Conservation (phyloP, 2,113 vertebrate genomes). For the Uria aalge region DNA sequence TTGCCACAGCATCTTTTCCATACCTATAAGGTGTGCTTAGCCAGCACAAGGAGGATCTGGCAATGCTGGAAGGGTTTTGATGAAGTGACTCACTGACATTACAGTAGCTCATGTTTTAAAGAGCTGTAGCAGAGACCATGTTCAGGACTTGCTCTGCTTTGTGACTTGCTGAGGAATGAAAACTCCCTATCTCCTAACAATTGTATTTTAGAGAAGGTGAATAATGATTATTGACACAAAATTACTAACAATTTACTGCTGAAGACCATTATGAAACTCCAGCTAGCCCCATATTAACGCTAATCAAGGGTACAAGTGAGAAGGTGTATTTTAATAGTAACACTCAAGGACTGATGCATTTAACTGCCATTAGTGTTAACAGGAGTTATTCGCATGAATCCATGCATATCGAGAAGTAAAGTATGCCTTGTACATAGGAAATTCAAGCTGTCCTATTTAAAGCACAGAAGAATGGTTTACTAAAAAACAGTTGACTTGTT, state of each 20-base stretch:
- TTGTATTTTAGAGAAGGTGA: conserved; percentile 33
- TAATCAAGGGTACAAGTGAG: conserved; percentile 20
- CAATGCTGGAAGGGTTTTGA: background rate
- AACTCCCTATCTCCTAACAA: background rate
- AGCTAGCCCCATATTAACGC: background rate
- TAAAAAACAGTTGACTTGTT: background rate
- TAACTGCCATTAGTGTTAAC: conserved; percentile 50
- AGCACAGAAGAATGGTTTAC: background rate
- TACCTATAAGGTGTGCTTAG: background rate
- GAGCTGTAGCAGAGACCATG: background rate
- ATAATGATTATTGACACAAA: conserved; percentile 52
- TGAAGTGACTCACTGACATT: background rate
- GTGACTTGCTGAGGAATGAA: background rate
- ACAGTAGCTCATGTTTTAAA: background rate
- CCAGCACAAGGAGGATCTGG: background rate
- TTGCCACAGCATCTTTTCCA: background rate
- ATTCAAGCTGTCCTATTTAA: conserved; percentile 35
- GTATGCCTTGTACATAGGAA: background rate
- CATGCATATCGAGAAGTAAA: background rate
- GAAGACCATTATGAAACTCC: background rate
- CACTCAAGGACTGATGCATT: conserved; percentile 13
- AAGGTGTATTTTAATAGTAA: conserved; percentile 28
- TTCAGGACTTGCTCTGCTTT: background rate
- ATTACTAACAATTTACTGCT: conserved; percentile 40
- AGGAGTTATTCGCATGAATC: conserved; percentile 36